Base-by-base conservation (phyloP, 2,888 invertebrate species). In the Ophion costatus region DNA sequence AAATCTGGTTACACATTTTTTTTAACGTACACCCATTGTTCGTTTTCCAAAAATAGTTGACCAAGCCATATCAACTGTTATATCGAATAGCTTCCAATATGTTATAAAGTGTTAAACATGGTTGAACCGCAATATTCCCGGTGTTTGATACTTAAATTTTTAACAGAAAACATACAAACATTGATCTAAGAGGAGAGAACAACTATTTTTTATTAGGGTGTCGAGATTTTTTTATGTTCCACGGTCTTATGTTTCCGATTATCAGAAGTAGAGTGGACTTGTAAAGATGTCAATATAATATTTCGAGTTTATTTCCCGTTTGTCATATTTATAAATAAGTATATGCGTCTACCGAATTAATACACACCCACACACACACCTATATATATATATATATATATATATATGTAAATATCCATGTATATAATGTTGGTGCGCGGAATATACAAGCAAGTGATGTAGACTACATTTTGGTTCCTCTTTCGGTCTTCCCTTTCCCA, bases 381-480 rank as follows among this genome's bases (percentile, higher is more conserved):
- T n/a, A n/a, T n/a, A n/a, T n/a, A 66, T 56, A 67, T 87, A 82
- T 86, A 87, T 87, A 90, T 90, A 87, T 87, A 83, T 86, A 87
- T 83, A 86, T 76, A 66, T 67, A 22, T 24, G 9, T 57, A 78
- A 57, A 33, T 73, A 82, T 77, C 22, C 63, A 63, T 45, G 59
- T 56, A 64, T 76, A 71, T 66, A 79, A 90, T 91, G 89, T 88
- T 86, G 85, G 85, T 87, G 87, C 90, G 90, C 88, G 88, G 89
- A 92, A 92, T 92, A 91, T 92, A 92, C 91, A 92, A 92, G 88
- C 89, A 89, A 91, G 17, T 51, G 90, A 88, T 90, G 86, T 87
- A 78, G 33, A 67, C 84, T 76, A 76, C 59, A 74, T 67, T n/a
- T 14, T 45, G 63, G 63, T 71, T 61, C 82, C 69, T 67, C 29